Evolutionary conservation across 2,797 vertebrate genomes (phyloP).

Genomic region (Heliangelus exortis): DNA sequence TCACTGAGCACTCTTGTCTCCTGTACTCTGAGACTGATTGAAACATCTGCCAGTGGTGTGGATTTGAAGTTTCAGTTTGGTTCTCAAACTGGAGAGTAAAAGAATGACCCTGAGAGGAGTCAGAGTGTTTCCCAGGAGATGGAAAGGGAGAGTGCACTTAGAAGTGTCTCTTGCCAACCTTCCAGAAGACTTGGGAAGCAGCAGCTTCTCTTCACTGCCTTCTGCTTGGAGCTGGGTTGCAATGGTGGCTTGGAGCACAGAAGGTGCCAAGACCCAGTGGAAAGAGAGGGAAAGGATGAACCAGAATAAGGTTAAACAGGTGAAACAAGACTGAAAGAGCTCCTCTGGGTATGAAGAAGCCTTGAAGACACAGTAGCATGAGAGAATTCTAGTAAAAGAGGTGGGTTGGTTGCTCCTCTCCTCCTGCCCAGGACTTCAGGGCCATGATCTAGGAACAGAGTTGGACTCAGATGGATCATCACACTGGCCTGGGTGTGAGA

Average conservation of each 20-base stretch:
- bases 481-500: neutral
- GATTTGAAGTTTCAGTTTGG: neutral
- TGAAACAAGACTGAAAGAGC: neutral
- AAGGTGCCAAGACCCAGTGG: neutral
- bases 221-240: neutral
- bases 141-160: neutral
- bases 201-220: neutral
- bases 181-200: neutral
- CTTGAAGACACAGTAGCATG: neutral
- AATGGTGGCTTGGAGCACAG: neutral
- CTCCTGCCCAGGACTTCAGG: neutral
- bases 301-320: neutral
- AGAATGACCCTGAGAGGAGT: neutral
- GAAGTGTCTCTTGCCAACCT: neutral
- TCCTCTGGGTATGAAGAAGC: neutral
- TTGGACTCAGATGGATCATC: neutral
- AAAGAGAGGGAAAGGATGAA: neutral
- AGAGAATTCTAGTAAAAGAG: neutral
- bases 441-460: neutral
- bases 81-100: neutral
- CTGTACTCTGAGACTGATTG: neutral
- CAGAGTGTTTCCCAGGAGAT: neutral
- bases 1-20: neutral
- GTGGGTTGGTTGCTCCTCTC: neutral
- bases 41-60: neutral